A percentile compares a stretch with the other conserved stretches of the same genome.
Conservation (phyloP, 2,113 vertebrate species). For the Zosterops borbonicus region DNA sequence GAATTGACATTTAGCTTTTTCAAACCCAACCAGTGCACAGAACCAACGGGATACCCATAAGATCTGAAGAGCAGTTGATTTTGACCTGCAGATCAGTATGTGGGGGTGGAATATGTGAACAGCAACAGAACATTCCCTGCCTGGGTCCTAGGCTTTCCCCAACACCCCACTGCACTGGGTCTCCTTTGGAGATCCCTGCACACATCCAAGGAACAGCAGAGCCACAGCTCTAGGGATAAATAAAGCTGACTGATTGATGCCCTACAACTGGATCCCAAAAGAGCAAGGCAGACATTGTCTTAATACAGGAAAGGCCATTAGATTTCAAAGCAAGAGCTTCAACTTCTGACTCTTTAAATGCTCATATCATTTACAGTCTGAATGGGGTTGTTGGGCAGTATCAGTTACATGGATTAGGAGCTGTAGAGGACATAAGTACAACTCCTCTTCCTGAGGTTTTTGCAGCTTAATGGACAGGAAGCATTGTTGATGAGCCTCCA, state of each 20-base stretch:
- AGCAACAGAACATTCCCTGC: neutral
- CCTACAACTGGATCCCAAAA: neutral
- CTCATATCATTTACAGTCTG: constrained; percentile 37
- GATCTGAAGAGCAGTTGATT: neutral
- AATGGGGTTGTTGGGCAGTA: constrained; percentile 28
- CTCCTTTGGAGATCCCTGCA: neutral
- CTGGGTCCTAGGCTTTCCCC: neutral
- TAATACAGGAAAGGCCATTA: neutral
- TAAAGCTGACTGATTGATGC: neutral
- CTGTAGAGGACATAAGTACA: constrained; percentile 31
- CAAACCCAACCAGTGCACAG: neutral
- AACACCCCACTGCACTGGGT: neutral
- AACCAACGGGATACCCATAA: neutral
- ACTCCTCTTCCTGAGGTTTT: constrained; percentile 45
- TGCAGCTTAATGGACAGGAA: constrained; percentile 56
- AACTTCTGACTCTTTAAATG: constrained; percentile 8
- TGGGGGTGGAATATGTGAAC: neutral
- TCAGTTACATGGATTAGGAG: constrained; percentile 37
- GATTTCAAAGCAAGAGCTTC: constrained; percentile 18
- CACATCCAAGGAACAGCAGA: neutral
- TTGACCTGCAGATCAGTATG: neutral
- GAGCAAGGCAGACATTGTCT: neutral
- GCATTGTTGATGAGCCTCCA: constrained; percentile 17
- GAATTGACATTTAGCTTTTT: neutral
- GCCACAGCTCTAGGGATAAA: neutral